Evolutionary conservation across 2,888 invertebrate species (phyloP).

Genomic region (Lapara coniferarum): DNA sequence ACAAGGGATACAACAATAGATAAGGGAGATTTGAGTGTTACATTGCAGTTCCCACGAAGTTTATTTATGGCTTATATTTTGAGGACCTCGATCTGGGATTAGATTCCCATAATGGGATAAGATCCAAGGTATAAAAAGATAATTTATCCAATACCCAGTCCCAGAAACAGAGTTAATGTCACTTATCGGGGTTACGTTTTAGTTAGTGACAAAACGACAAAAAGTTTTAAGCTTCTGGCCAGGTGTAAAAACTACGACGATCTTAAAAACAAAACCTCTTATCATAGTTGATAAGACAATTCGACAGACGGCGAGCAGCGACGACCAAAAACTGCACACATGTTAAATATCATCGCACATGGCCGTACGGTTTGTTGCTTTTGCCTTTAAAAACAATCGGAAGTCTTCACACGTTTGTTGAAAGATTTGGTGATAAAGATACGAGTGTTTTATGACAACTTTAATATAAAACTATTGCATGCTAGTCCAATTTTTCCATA

Average conservation of each 20-base stretch:
- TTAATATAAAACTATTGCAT: no score
- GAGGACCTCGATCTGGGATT: not conserved
- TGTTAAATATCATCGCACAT: conserved; percentile 67
- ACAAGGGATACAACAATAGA: conserved; percentile 54
- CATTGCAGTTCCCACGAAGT: conserved; percentile 16
- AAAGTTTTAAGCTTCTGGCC: no score
- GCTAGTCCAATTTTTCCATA: no score
- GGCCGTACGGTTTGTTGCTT: conserved; percentile 46
- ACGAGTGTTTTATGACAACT: no score
- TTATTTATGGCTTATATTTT: conserved; percentile 8
- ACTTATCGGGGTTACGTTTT: no score
- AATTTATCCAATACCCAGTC: conserved; percentile 15
- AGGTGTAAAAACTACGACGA: no score
- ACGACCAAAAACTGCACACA: conserved; percentile 59
- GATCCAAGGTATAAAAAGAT: not conserved
- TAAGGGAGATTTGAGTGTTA: conserved; percentile 44
- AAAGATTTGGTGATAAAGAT: no score
- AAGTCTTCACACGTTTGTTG: no score
- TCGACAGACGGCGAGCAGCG: conserved; percentile 43
- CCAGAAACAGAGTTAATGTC: no score
- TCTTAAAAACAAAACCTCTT: no score
- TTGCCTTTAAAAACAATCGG: conserved; percentile 31
- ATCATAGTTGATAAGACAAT: conserved; percentile 24
- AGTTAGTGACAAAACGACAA: no score
- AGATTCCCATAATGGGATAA: not conserved